Conservation (phyloP, 1,140 invertebrate genomes). For the Trypoxylus dichotomus region DNA sequence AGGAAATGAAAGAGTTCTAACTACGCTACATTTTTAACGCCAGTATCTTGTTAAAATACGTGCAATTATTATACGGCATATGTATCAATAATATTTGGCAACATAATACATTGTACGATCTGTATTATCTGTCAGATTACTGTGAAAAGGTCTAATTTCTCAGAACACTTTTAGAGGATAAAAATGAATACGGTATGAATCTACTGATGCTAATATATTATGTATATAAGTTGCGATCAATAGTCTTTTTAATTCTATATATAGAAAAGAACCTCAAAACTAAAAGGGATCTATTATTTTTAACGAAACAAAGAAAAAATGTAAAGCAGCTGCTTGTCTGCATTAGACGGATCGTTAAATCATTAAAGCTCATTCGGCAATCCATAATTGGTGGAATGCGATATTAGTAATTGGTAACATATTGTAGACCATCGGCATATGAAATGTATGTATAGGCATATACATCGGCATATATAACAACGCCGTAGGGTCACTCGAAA, state of each 20-base stretch:
- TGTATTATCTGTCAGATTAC: too few species aligned
- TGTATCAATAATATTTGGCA: too few species aligned
- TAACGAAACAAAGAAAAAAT: slow-evolving; percentile 7
- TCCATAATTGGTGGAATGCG: background rate
- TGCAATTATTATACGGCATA: too few species aligned
- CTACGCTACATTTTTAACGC: too few species aligned
- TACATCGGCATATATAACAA: background rate
- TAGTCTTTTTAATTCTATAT: background rate
- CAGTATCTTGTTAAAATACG: too few species aligned
- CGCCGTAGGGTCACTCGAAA: background rate
- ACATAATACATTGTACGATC: too few species aligned
- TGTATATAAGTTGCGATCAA: background rate
- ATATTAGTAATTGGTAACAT: slow-evolving; percentile 13
- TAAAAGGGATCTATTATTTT: background rate
- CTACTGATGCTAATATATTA: too few species aligned
- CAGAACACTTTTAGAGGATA: too few species aligned
- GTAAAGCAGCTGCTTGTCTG: slow-evolving; percentile 5
- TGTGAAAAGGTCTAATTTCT: too few species aligned
- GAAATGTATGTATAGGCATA: background rate
- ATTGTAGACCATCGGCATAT: slow-evolving; percentile 3
- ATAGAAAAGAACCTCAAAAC: background rate
- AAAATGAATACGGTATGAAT: too few species aligned
- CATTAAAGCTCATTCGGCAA: slow-evolving; percentile 4
- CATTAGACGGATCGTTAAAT: slow-evolving; percentile 11
- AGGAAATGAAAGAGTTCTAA: too few species aligned